These are phyloP conservation scores for Capitella teleta DNA, from an alignment of 1,140 invertebrate genomes.

Conservation along the genomic window DNA sequence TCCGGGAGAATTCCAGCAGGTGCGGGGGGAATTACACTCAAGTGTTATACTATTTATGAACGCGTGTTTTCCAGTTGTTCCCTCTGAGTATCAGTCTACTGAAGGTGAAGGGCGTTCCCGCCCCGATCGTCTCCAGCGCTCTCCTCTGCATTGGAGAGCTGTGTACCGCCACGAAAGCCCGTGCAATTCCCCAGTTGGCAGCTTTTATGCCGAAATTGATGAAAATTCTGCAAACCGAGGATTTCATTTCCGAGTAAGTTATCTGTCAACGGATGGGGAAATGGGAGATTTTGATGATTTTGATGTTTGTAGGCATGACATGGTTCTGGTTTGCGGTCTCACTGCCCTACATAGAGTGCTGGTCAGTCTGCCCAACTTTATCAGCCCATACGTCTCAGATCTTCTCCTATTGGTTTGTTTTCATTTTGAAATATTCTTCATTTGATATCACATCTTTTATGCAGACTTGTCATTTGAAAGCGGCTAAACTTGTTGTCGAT, in stretches of 20 bases:
- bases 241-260: constrained; percentile 15
- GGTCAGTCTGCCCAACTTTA: constrained; percentile 63
- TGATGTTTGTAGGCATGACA: constrained; percentile 40
- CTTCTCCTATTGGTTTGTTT: constrained; percentile 46
- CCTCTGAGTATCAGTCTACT: too few species aligned
- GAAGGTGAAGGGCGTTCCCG: too few species aligned
- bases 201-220: constrained; percentile 70
- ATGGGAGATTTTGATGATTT: too few species aligned
- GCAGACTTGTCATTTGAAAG: too few species aligned
- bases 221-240: constrained; percentile 16
- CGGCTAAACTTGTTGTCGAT: constrained; percentile 6
- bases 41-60: too few species aligned
- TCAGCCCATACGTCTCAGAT: constrained; percentile 70
- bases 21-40: constrained; percentile 13
- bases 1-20: constrained; percentile 25
- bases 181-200: constrained; percentile 58
- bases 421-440: too few species aligned
- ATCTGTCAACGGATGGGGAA: not conserved
- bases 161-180: constrained; percentile 53
- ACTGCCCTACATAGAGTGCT: constrained; percentile 68
- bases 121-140: constrained; percentile 24
- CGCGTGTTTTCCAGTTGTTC: too few species aligned
- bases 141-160: constrained; percentile 72
- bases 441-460: too few species aligned
- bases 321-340: constrained; percentile 52